These are phyloP conservation scores for Semotilus atromaculatus DNA, from an alignment of 2,797 vertebrate genomes.

Conservation along the genomic window DNA sequence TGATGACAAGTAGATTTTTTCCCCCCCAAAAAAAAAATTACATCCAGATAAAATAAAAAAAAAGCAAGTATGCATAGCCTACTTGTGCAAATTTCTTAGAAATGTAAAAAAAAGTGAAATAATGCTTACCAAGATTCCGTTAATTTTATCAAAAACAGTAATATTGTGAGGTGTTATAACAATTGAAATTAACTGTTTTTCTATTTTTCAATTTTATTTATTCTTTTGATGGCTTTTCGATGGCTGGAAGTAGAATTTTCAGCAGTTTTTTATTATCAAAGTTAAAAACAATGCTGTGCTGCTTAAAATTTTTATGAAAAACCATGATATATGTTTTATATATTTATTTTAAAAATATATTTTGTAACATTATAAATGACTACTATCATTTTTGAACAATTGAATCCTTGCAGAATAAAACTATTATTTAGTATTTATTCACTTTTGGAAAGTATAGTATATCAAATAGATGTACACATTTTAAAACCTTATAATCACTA, in stretches of 20 bases:
- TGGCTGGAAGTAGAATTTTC: background rate
- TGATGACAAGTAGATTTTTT: background rate
- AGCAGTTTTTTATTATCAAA: background rate
- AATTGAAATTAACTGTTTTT: background rate
- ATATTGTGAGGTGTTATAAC: background rate
- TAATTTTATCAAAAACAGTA: background rate
- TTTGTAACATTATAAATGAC: background rate
- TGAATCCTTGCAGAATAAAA: background rate
- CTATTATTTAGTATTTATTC: background rate
- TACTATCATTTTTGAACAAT: background rate
- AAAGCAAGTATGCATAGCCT: background rate
- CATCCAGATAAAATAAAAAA: background rate
- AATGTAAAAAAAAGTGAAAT: background rate
- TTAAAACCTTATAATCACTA: background rate
- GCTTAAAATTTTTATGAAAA: background rate
- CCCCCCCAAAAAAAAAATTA: too few species aligned
- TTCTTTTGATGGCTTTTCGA: too few species aligned
- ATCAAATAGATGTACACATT: background rate
- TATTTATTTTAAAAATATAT: rapidly evolving
- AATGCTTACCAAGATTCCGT: background rate
- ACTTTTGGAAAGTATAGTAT: background rate
- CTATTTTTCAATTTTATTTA: background rate
- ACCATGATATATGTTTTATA: background rate
- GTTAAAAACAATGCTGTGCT: background rate
- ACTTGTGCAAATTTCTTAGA: background rate